Evolutionary conservation across 53 echinoderm and acorn worm species (phyloP).

Genomic region (Henricia sp.): DNA sequence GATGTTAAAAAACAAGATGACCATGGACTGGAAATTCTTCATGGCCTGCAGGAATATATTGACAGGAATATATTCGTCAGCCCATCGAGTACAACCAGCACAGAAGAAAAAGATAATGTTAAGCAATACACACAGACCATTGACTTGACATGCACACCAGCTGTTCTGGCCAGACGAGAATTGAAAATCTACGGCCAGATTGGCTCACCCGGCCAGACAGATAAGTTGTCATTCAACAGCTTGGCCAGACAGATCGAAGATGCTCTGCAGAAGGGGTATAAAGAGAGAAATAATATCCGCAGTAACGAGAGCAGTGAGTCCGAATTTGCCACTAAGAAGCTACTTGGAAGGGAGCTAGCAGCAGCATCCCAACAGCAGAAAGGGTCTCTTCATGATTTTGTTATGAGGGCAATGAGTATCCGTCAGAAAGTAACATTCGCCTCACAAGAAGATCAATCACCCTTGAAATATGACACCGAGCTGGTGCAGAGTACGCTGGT

Average conservation of each 20-base stretch:
- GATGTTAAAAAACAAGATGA: neutral
- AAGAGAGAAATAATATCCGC: constrained; percentile 1
- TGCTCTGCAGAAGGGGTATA: constrained; percentile 14
- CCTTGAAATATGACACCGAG: neutral
- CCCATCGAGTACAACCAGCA: neutral
- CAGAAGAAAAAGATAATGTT: neutral
- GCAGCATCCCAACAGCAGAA: neutral
- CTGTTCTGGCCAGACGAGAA: neutral
- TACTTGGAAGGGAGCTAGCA: constrained; percentile 14
- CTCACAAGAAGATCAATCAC: constrained; percentile 21
- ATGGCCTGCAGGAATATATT: neutral
- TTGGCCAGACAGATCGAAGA: neutral
- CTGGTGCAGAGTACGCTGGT: constrained; percentile 25
- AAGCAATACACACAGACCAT: neutral
- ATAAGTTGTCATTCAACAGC: constrained; percentile 3
- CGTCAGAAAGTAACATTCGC: constrained; percentile 20
- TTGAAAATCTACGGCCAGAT: neutral
- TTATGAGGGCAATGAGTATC: constrained; percentile 16
- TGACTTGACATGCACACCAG: neutral
- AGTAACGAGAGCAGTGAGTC: constrained; percentile 16
- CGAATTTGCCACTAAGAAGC: constrained; percentile 18
- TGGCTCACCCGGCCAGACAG: neutral
- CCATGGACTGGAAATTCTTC: neutral
- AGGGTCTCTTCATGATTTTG: constrained; percentile 26
- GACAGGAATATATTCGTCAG: neutral